A percentile compares a stretch with the other conserved stretches of the same genome.
These are phyloP conservation scores for Oreotragus oreotragus DNA, from an alignment of 2,113 vertebrate species.

Conservation along the genomic window DNA sequence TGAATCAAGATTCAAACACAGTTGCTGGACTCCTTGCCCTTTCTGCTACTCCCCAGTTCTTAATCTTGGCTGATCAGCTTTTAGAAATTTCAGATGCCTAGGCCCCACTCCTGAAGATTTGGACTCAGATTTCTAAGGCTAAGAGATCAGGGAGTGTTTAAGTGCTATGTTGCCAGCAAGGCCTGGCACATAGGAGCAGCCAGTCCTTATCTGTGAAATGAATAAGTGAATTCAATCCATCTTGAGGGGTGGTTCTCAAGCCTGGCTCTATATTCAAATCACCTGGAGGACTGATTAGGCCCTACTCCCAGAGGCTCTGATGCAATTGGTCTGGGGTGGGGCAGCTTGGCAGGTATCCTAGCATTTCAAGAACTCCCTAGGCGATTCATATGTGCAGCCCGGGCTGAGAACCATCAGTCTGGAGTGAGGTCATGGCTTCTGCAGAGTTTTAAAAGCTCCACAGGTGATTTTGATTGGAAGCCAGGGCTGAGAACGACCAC, in stretches of 20 bases:
- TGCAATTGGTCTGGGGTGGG: not conserved
- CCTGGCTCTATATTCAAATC: not conserved
- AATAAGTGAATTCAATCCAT: not conserved
- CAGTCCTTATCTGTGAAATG: not conserved
- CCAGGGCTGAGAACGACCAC: constrained; percentile 25
- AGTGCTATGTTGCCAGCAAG: not conserved
- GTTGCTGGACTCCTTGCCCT: not conserved
- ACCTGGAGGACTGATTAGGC: not conserved
- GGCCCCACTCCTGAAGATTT: not conserved
- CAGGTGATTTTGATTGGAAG: constrained; percentile 49
- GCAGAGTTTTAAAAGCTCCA: constrained; percentile 1
- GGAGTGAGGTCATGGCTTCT: constrained; percentile 30
- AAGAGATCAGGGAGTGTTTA: not conserved
- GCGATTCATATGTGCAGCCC: not conserved
- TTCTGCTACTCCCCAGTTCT: not conserved
- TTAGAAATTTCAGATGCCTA: not conserved
- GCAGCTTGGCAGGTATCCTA: not conserved
- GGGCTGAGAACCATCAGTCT: not conserved
- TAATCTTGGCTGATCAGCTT: not conserved
- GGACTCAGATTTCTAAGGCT: not conserved
- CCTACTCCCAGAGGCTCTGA: not conserved
- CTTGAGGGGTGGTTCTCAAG: not conserved
- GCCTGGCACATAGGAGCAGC: not conserved
- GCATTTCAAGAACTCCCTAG: not conserved
- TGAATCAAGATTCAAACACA: not conserved